phyloP scores from a whole-genome alignment of 2,113 vertebrate genomes.

The Salvelinus fontinalis region DNA sequence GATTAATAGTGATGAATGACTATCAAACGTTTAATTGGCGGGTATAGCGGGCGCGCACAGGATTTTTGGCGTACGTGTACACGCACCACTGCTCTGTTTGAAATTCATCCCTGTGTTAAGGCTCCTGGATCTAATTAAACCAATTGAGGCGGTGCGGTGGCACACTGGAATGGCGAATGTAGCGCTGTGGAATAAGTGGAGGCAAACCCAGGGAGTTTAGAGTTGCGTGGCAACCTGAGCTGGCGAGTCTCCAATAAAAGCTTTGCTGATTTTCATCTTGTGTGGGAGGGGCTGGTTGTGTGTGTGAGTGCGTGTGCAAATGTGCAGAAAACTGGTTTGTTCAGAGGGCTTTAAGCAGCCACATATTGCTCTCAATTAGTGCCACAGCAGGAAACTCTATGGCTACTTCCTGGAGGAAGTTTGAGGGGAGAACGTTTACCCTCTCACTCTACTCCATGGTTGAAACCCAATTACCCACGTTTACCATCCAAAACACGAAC shows the following conservation, averaged over 20 bases:
- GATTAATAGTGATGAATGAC: conserved; percentile 63
- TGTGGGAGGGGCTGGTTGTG: conserved; percentile 41
- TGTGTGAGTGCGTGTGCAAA: no score
- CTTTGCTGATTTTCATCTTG: conserved; percentile 37
- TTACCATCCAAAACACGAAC: no score
- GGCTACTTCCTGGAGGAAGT: no score
- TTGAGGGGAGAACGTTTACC: no score
- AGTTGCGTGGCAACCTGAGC: conserved; percentile 37
- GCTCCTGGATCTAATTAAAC: conserved; percentile 71
- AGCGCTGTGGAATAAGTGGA: conserved; percentile 55
- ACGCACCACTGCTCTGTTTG: conserved; percentile 54
- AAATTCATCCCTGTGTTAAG: conserved; percentile 67
- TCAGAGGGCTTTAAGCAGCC: no score
- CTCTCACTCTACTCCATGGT: no score
- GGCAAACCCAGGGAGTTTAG: conserved; percentile 43
- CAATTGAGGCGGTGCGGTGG: conserved; percentile 56
- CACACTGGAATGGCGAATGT: conserved; percentile 60
- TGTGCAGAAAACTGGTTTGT: no score
- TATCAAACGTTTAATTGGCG: conserved; percentile 61
- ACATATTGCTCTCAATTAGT: no score
- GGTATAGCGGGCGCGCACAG: conserved; percentile 24
- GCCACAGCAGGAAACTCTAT: no score
- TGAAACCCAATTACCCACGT: no score
- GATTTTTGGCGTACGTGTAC: conserved; percentile 44
- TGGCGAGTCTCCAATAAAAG: conserved; percentile 52